These are phyloP conservation scores for Galleria mellonella DNA, from an alignment of 1,140 invertebrate species.

Conservation along the genomic window DNA sequence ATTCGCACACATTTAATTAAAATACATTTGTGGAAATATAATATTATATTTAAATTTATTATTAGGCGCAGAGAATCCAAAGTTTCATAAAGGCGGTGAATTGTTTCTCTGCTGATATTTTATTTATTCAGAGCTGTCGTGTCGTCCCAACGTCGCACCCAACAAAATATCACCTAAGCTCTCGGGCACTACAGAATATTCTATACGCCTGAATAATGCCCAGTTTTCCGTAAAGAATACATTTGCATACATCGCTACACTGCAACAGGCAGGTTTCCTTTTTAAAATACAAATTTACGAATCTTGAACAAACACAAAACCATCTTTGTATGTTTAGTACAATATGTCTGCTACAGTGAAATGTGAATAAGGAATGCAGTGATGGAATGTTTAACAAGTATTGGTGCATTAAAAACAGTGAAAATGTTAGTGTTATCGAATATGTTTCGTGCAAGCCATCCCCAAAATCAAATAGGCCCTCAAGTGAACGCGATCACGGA, in stretches of 20 bases:
- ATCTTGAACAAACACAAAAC: slow-evolving; percentile 39
- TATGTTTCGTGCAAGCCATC: slow-evolving; percentile 55
- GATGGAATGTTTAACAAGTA: slow-evolving; percentile 64
- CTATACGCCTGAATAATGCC: slow-evolving; percentile 43
- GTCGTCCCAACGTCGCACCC: slow-evolving; percentile 14
- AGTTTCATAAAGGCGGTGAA: slow-evolving; percentile 7
- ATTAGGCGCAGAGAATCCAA: neutral
- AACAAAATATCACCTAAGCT: slow-evolving; percentile 26
- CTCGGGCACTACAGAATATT: slow-evolving; percentile 32
- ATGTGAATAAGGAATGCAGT: slow-evolving; percentile 63
- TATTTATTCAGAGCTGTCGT: slow-evolving; percentile 31
- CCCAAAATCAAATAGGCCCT: slow-evolving; percentile 37
- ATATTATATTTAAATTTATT: neutral
- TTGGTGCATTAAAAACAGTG: slow-evolving; percentile 55
- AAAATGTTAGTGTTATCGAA: slow-evolving; percentile 69
- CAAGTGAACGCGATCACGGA: neutral
- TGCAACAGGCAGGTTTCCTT: slow-evolving; percentile 24
- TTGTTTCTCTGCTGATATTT: slow-evolving; percentile 18
- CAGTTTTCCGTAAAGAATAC: slow-evolving; percentile 43
- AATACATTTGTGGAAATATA: too few species aligned
- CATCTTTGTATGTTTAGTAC: slow-evolving; percentile 31
- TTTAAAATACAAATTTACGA: slow-evolving; percentile 16
- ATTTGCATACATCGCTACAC: slow-evolving; percentile 35
- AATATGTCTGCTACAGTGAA: slow-evolving; percentile 25
- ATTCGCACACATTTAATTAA: too few species aligned